Evolutionary conservation across 2,797 vertebrate species (phyloP).

Genomic region (Moxostoma hubbsi): DNA sequence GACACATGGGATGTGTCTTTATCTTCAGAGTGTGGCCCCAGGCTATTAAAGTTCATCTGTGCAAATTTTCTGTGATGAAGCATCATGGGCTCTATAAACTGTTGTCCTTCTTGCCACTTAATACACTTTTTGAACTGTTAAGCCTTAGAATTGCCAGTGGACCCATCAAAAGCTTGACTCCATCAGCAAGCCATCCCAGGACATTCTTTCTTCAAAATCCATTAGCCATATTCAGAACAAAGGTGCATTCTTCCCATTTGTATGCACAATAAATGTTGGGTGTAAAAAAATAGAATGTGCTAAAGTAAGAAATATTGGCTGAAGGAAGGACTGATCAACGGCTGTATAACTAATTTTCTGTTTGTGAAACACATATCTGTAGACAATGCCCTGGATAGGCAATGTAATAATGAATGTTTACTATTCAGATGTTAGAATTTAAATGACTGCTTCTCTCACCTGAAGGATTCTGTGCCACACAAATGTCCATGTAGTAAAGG

Average conservation of each 20-base stretch:
- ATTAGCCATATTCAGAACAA: conserved; percentile 31
- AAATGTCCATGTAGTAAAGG: no score
- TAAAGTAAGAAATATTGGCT: conserved; percentile 14
- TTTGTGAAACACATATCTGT: conserved; percentile 9
- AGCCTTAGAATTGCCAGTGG: conserved; percentile 36
- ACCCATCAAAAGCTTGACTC: conserved; percentile 35
- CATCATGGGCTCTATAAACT: conserved; percentile 38
- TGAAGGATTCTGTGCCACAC: no score
- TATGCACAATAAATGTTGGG: conserved; percentile 19
- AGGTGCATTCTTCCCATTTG: neutral
- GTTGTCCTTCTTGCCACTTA: conserved; percentile 28
- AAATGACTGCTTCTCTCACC: no score
- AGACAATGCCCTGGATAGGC: neutral
- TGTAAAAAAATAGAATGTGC: conserved; percentile 32
- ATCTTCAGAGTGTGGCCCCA: conserved; percentile 15
- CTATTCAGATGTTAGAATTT: no score
- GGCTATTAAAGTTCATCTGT: conserved; percentile 27
- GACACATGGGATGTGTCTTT: conserved; percentile 36
- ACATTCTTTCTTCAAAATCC: conserved; percentile 19
- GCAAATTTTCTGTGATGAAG: conserved; percentile 34
- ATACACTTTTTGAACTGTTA: conserved; percentile 29
- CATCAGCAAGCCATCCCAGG: neutral
- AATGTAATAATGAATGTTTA: neutral
- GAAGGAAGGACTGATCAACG: conserved; percentile 8
- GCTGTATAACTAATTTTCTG: conserved; percentile 7